A percentile compares a stretch with the other conserved stretches of the same genome.
Evolutionary conservation across 2,797 vertebrate species (phyloP).

Genomic region (Rousettus madagascariensis): DNA sequence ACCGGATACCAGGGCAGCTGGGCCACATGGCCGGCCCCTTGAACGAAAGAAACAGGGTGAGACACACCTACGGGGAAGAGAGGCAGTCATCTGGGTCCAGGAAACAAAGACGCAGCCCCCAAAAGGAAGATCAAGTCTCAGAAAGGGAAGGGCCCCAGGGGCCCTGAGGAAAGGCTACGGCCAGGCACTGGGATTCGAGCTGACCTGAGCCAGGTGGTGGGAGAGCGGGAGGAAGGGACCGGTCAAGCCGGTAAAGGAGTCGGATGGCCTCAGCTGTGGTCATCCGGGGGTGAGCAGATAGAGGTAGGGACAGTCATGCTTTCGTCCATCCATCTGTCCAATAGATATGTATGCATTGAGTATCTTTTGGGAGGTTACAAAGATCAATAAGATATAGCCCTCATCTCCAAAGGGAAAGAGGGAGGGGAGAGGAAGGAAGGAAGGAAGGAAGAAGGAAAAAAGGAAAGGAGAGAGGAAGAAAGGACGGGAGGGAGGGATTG

Average conservation of each 20-base stretch:
- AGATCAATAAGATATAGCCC: neutral
- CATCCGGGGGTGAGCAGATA: neutral
- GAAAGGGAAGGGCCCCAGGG: neutral
- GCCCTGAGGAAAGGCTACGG: neutral
- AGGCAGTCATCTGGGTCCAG: neutral
- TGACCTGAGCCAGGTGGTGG: neutral
- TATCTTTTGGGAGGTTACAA: neutral
- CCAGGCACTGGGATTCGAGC: no score
- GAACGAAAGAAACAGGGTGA: neutral
- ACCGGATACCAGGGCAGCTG: no score
- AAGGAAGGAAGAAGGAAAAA: neutral
- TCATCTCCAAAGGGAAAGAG: neutral
- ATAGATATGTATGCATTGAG: neutral
- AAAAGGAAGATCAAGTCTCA: neutral
- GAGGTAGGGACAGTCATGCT: neutral
- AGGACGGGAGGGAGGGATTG: neutral
- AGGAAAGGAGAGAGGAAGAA: neutral
- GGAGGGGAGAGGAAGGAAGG: rapidly evolving
- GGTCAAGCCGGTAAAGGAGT: neutral
- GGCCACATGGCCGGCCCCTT: no score
- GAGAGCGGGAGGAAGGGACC: neutral
- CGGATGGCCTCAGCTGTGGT: neutral
- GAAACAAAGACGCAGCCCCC: neutral
- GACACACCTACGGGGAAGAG: neutral
- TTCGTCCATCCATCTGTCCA: neutral